Percentiles rank a stretch among this genome's conserved stretches.
Conservation (phyloP, 2,797 vertebrate species). For the Takifugu ocellatus region DNA sequence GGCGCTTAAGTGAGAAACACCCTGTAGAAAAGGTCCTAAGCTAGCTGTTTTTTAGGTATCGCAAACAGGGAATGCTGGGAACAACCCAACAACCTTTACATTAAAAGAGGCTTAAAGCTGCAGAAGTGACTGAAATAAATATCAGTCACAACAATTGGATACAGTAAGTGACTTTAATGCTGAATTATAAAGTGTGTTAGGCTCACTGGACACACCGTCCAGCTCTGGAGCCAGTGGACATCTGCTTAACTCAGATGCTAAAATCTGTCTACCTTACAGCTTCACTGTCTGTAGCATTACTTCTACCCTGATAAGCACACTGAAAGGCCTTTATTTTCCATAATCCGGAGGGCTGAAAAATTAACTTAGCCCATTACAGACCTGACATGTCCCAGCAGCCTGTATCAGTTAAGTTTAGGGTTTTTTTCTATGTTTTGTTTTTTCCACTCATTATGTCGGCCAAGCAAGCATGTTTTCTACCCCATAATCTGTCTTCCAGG, state of each 20-base stretch:
- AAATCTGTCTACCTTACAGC: constrained; percentile 9
- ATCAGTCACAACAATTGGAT: too few species aligned
- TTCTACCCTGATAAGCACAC: constrained; percentile 31
- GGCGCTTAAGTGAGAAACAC: too few species aligned
- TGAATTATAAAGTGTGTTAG: too few species aligned
- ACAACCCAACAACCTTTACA: too few species aligned
- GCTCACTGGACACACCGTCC: too few species aligned
- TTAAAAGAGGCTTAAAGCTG: too few species aligned
- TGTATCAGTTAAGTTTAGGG: constrained; percentile 9
- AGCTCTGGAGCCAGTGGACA: too few species aligned
- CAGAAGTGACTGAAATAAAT: too few species aligned
- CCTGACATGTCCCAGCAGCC: constrained; percentile 16
- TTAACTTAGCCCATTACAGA: background rate
- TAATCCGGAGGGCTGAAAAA: background rate
- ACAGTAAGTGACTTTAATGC: too few species aligned
- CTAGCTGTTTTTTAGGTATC: too few species aligned
- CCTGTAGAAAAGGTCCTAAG: too few species aligned
- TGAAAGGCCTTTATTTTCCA: constrained; percentile 3
- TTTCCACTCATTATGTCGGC: background rate
- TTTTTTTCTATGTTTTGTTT: constrained; percentile 8
- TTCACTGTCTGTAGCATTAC: constrained; percentile 29
- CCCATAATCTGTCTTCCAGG: background rate
- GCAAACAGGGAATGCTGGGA: too few species aligned
- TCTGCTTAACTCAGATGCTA: constrained; percentile 16
- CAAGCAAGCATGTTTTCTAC: background rate